Percentiles rank a stretch among this genome's conserved stretches.
These are phyloP conservation scores for Manis javanica DNA, from an alignment of 2,797 vertebrate species.

Conservation along the genomic window DNA sequence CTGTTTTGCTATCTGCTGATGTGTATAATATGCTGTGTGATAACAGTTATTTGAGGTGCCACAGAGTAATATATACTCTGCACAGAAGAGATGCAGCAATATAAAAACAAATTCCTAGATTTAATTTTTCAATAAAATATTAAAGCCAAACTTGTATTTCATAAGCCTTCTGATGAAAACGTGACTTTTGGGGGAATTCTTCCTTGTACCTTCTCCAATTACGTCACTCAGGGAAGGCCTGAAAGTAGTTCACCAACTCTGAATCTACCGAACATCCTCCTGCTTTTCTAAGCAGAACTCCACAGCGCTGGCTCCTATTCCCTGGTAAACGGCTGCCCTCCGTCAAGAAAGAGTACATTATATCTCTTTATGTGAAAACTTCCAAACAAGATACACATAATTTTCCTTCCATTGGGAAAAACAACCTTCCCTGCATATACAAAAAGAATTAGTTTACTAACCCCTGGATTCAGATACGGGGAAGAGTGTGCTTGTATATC, in stretches of 20 bases:
- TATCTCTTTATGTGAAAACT: not conserved
- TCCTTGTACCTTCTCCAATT: not conserved
- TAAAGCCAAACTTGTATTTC: conserved; percentile 25
- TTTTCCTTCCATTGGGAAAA: not conserved
- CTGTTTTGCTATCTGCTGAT: not conserved
- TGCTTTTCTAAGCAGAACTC: not conserved
- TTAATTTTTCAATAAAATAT: conserved; percentile 45
- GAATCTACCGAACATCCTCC: not conserved
- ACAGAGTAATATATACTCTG: not conserved
- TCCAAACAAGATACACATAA: not conserved
- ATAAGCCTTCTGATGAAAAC: not conserved
- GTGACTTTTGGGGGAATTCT: not conserved
- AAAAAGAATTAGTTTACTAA: not conserved
- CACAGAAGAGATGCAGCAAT: not conserved
- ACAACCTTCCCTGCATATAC: not conserved
- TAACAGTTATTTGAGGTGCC: conserved; percentile 10
- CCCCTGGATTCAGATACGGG: not conserved
- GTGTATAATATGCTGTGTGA: not conserved
- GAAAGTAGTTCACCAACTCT: not conserved
- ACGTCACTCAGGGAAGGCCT: not conserved
- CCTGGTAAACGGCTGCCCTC: not conserved
- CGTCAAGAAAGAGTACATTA: not conserved
- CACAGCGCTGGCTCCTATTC: not conserved
- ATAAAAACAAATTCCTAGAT: not conserved
- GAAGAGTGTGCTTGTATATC: not conserved